A percentile compares a stretch with the other conserved stretches of the same genome.
phyloP scores from a whole-genome alignment of 2,888 invertebrate genomes.

The Tenthredo distinguenda region DNA sequence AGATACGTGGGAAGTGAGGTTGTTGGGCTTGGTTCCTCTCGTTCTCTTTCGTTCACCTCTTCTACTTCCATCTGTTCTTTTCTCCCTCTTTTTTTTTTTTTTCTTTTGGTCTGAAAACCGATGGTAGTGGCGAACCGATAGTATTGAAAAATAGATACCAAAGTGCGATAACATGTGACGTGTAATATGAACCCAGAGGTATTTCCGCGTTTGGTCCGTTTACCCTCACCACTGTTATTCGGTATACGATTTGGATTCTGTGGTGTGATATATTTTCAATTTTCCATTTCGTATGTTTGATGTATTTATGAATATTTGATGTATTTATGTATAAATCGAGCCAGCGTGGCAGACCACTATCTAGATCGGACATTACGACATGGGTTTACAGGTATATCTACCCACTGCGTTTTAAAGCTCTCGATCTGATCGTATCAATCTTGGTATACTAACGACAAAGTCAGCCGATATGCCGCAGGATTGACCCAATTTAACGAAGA shows the following conservation, averaged over 20 bases:
- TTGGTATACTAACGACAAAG: conserved; percentile 19
- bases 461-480: conserved; percentile 19
- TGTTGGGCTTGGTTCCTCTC: conserved; percentile 11
- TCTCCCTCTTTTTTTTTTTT: background rate
- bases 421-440: conserved; percentile 39
- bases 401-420: background rate
- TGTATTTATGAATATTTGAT: conserved; percentile 13
- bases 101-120: background rate
- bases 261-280: conserved; percentile 34
- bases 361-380: conserved; percentile 9
- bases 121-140: conserved; percentile 23
- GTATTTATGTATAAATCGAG: conserved; percentile 8
- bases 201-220: conserved; percentile 29
- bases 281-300: conserved; percentile 3
- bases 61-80: background rate
- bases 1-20: conserved; percentile 40
- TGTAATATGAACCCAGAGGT: conserved; percentile 41
- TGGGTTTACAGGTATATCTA: background rate
- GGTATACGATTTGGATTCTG: conserved; percentile 12
- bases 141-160: conserved; percentile 29
- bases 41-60: background rate
- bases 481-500: conserved; percentile 45
- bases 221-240: conserved; percentile 10
- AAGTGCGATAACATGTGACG: conserved; percentile 22
- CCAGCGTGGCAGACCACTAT: background rate